Evolutionary conservation across 2,797 vertebrate species (phyloP).

Genomic region (Lycodopsis pacificus): DNA sequence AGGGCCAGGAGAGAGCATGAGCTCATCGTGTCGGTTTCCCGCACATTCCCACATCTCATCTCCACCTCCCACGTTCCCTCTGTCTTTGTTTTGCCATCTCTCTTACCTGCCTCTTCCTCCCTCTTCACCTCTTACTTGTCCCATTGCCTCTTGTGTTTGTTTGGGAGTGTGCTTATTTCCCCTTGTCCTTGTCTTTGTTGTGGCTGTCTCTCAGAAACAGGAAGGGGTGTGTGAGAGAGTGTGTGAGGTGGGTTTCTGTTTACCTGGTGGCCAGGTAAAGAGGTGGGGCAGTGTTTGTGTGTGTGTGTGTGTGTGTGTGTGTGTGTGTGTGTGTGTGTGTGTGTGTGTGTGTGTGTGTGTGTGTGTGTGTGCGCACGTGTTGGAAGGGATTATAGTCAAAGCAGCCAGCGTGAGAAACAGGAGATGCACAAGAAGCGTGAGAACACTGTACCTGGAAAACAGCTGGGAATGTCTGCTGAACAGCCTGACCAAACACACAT

Average conservation of each 20-base stretch:
- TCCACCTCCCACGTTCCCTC: conserved; percentile 9
- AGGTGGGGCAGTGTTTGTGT: conserved; percentile 35
- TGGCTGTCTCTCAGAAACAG: conserved; percentile 58
- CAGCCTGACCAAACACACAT: conserved; percentile 61
- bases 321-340: conserved; percentile 21
- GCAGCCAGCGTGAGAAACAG: conserved; percentile 74
- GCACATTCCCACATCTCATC: conserved; percentile 60
- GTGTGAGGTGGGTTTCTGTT: conserved; percentile 61
- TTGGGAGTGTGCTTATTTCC: conserved; percentile 37
- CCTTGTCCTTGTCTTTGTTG: conserved; percentile 49
- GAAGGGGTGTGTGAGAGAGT: conserved; percentile 57
- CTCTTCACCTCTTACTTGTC: conserved; percentile 16
- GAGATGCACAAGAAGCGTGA: conserved; percentile 76
- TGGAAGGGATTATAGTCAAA: conserved; percentile 67
- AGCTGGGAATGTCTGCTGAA: conserved; percentile 72
- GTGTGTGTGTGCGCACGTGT: conserved; percentile 39
- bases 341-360: conserved; percentile 39
- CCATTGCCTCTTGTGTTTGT: conserved; percentile 22
- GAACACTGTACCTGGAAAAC: conserved; percentile 79
- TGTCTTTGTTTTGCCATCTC: conserved; percentile 46
- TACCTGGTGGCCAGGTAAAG: conserved; percentile 66
- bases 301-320: conserved; percentile 6
- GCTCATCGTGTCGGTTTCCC: conserved; percentile 68
- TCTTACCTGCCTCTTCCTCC: conserved; percentile 41
- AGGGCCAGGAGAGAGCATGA: conserved; percentile 60